Evolutionary conservation across 1,140 invertebrate genomes (phyloP), one percentile per base, ranked within the genome.

Genomic region (Hycleus phaleratus): DNA sequence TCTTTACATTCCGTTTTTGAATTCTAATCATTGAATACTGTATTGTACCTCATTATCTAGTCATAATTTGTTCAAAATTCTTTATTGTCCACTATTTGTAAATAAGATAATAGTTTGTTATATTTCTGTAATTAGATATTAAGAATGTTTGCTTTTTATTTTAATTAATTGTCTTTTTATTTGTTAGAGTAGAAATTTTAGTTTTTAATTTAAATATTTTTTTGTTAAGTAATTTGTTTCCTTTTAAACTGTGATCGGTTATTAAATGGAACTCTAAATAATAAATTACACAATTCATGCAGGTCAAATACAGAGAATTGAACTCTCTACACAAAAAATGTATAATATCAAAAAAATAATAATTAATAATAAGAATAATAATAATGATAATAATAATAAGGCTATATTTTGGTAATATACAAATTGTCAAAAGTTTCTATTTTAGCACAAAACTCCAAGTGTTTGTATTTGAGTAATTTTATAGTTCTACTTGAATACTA

Each of bases 401-500:
- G 56, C 59, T 69, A 68, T 67, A 69, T 68, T 70, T 69, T 70
- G 64, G 63, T 67, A 69, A 69, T 42, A 11, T n/a, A 42, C 32
- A 57, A 63, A 68, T 64, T 26, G 56, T 61, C 58, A 61, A 63
- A 66, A 70, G 57, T 63, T 52, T 69, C 60, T 71, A 71, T 69
- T 71, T 69, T 70, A 70, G 69, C 69, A 70, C 69, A 70, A 62
- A 59, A 42, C 40, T 32, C 32, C 32, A 62, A 48, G 44, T 60
- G 42, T 61, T 53, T 61, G 60, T 61, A 58, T 43, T 58, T 50
- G 32, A 56, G 53, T 56, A 60, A 45, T 43, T 59, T 32, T 32
- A 32, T 56, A 54, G 49, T 50, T 54, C 43, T 56, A 60, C 38
- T 60, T 56, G 49, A 67, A 32, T 32, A 32, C 32, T 32, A 32